phyloP scores from a whole-genome alignment of 1,140 invertebrate genomes.

The Macrotrachela quadricornifera region DNA sequence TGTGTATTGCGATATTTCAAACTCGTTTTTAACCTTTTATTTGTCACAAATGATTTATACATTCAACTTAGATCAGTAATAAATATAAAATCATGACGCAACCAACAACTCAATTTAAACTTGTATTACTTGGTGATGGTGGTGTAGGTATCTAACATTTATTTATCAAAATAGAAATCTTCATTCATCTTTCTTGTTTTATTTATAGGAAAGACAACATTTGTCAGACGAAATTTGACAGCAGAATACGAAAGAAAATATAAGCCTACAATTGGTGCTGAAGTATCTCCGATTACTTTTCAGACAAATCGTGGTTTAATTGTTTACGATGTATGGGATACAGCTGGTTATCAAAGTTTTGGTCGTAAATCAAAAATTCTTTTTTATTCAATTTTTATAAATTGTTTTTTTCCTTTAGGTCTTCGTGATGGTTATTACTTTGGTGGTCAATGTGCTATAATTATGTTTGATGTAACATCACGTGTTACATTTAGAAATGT shows the following conservation, averaged over 20 bases:
- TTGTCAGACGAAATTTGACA: constrained; percentile 94
- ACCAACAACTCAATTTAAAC: no score
- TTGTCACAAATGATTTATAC: no score
- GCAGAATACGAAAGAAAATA: constrained; percentile 99
- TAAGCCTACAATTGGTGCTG: constrained; percentile 91
- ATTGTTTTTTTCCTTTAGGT: no score
- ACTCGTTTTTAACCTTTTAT: no score
- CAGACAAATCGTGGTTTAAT: constrained; percentile 92
- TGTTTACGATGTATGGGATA: constrained; percentile 97
- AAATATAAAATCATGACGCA: no score
- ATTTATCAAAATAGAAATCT: no score
- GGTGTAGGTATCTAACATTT: no score
- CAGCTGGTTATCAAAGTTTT: constrained; percentile 97
- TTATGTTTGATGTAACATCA: constrained; percentile 99
- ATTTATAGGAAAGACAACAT: constrained; percentile 99
- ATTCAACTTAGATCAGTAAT: no score
- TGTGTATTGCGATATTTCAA: no score
- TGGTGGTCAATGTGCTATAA: constrained; percentile 90
- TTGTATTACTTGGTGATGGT: constrained; percentile 92
- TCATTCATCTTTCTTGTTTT: no score
- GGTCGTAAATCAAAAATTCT: no score
- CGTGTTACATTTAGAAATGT: constrained; percentile 98
- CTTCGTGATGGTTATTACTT: constrained; percentile 98
- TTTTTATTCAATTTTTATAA: no score
- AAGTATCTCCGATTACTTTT: constrained; percentile 92